phyloP scores from a whole-genome alignment of 2,113 vertebrate genomes.

The Gallinago jamesoni region DNA sequence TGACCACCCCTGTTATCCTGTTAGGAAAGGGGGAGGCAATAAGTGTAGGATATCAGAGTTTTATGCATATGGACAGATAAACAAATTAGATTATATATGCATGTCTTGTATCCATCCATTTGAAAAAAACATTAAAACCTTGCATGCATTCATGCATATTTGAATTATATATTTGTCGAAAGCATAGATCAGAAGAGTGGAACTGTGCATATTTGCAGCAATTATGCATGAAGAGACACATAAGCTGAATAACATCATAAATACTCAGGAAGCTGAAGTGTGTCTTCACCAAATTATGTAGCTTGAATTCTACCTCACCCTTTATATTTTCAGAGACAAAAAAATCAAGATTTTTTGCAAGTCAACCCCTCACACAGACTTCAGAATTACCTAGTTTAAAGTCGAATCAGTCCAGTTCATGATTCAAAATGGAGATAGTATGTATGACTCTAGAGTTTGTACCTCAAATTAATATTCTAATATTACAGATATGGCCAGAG shows the following conservation, averaged over 20 bases:
- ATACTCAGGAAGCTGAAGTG: not conserved
- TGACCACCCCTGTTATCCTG: not conserved
- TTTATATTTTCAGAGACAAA: not conserved
- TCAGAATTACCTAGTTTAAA: not conserved
- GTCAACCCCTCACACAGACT: not conserved
- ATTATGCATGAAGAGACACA: not conserved
- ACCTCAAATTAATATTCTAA: not conserved
- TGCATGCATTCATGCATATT: not conserved
- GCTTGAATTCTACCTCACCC: not conserved
- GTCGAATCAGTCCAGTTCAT: not conserved
- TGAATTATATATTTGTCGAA: not conserved
- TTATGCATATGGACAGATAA: not conserved
- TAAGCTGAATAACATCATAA: not conserved
- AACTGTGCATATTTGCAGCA: not conserved
- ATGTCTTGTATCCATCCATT: not conserved
- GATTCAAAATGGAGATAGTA: not conserved
- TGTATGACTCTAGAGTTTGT: not conserved
- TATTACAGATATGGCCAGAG: not conserved
- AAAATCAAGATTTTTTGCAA: not conserved
- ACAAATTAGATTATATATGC: not conserved
- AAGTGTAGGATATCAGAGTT: not conserved
- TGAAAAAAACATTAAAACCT: not conserved
- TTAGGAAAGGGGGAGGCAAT: not conserved
- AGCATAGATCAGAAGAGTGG: not conserved
- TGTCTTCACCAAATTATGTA: not conserved